These are phyloP conservation scores for Petaurus breviceps DNA, from an alignment of 2,113 vertebrate genomes.

Conservation along the genomic window DNA sequence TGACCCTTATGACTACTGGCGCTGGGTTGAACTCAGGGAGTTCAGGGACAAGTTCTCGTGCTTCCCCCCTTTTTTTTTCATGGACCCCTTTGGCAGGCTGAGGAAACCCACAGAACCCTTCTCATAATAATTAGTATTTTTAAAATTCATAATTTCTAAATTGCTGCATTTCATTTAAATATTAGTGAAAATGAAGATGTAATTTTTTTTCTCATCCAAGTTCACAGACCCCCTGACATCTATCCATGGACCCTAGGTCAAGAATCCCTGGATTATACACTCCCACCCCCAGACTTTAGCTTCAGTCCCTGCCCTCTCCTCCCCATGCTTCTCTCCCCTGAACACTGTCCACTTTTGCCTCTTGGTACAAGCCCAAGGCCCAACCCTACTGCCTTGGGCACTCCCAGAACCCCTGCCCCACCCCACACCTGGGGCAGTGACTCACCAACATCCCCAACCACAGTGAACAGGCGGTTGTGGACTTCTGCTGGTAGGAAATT, in stretches of 20 bases:
- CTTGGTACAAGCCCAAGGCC: background rate
- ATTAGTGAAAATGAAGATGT: too few relatives aligned
- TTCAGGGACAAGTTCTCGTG: background rate
- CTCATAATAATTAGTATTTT: too few relatives aligned
- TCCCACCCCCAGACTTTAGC: background rate
- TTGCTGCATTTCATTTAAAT: too few relatives aligned
- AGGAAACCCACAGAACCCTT: too few relatives aligned
- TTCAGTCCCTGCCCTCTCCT: background rate
- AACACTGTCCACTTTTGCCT: background rate
- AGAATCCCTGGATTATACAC: too few relatives aligned
- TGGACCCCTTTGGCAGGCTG: too few relatives aligned
- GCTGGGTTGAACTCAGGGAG: background rate
- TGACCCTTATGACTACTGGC: background rate
- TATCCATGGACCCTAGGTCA: too few relatives aligned
- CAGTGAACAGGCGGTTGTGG: conserved; percentile 83
- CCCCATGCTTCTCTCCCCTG: background rate
- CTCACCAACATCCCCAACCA: conserved; percentile 89
- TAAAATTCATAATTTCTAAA: too few relatives aligned
- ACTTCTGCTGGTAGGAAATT: conserved; percentile 82
- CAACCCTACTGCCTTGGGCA: background rate
- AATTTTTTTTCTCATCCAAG: too few relatives aligned
- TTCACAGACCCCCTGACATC: too few relatives aligned
- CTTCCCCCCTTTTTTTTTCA: too few relatives aligned
- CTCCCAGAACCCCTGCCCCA: background rate
- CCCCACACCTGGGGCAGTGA: background rate